Evolutionary conservation across 2,888 invertebrate genomes (phyloP), one percentile per base, ranked within the genome.

Genomic region (Bombyx huttoni): DNA sequence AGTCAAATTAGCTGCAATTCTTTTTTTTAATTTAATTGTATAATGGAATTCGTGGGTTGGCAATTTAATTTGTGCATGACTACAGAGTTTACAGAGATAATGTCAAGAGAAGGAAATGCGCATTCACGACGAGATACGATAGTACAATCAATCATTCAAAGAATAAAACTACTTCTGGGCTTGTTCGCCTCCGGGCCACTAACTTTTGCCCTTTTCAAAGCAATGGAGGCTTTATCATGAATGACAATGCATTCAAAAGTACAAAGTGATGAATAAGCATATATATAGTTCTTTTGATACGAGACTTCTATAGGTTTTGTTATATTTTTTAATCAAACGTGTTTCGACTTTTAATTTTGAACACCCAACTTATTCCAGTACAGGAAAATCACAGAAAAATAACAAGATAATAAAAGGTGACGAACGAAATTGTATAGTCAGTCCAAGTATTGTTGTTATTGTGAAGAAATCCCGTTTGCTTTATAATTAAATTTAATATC

Each of bases 401-500:
- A 40, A 40, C 40, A 40, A 40, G 12, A 12, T 40, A 40, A 40
- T 40, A 40, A 40, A 40, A 40, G 3, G 12, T 12, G 2, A 12
- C 3, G 40, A 40, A 40, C 12, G 7, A 40, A 10, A 40, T 10
- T 40, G 12, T 10, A 40, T 6, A 40, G 40, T 7, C 3, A 3
- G 40, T 8, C 40, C 40, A 40, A 3, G 40, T 48, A 47, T 47
- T 47, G 48, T 50, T 48, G 45, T 52, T 46, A 46, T 40, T 47
- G 47, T 52, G 49, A 50, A 52, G 50, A 50, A 50, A 55, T 50
- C 52, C 46, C 51, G 62, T 60, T 77, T 73, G 71, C 76, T 76
- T 70, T 76, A 81, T 67, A 60, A 73, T 77, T 76, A 75, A 78
- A 80, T 71, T 78, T 73, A 74, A 75, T 69, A 68, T 58, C 62